A percentile compares a stretch with the other conserved stretches of the same genome.
These are phyloP conservation scores for Chloropsis cyanopogon DNA, from an alignment of 2,113 vertebrate species.

Conservation along the genomic window DNA sequence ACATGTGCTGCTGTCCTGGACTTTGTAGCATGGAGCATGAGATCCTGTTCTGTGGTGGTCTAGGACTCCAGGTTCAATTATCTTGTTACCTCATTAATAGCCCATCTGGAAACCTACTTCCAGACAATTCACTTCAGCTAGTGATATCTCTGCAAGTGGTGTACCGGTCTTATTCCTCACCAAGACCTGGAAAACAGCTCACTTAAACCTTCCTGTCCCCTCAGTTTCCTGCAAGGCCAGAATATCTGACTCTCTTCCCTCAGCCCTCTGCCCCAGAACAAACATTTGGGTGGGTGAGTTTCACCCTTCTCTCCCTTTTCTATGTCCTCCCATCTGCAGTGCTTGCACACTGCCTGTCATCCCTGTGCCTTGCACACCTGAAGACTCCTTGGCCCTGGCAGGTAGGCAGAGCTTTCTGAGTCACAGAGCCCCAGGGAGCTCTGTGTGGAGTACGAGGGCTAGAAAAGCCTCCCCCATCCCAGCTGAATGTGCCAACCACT, in stretches of 20 bases:
- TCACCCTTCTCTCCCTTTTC: not conserved
- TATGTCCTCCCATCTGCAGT: not conserved
- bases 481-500: not conserved
- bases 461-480: not conserved
- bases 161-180: not conserved
- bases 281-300: not conserved
- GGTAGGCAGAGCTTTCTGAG: not conserved
- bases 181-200: not conserved
- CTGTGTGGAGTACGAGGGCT: not conserved
- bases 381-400: not conserved
- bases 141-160: not conserved
- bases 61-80: not conserved
- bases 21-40: not conserved
- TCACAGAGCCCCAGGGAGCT: not conserved
- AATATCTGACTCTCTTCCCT: not conserved
- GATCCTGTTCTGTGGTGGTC: not conserved
- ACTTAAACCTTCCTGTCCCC: not conserved
- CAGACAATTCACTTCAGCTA: not conserved
- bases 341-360: not conserved
- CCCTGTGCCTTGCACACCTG: not conserved
- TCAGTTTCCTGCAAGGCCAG: not conserved
- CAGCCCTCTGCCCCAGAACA: not conserved
- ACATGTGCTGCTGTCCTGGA: not conserved
- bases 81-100: slow-evolving; percentile 1
- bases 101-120: not conserved